Evolutionary conservation across 1,140 invertebrate species (phyloP).

Genomic region (honey bee (Apis mellifera)): Amel_HAv3.1 CM009938.2:1007001-1007500

Average conservation of each 20-base stretch:
- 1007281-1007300: not conserved
- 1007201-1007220: not conserved
- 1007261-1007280: not conserved
- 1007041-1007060: too few species aligned
- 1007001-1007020: too few species aligned
- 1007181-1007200: not conserved
- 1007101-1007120: not conserved
- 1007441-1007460: not conserved
- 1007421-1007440: conserved; percentile 9
- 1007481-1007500: conserved; percentile 44
- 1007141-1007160: too few species aligned
- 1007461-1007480: conserved; percentile 39
- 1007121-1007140: not conserved
- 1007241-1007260: not conserved
- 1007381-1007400: not conserved
- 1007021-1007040: too few species aligned
- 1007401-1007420: conserved; percentile 8
- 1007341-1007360: not conserved
- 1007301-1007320: not conserved
- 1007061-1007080: not conserved
- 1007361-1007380: not conserved
- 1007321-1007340: not conserved
- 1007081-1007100: not conserved
- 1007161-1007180: not conserved
- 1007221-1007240: not conserved